Conservation (phyloP, 1,140 invertebrate genomes). For the Helicoverpa armigera region DNA sequence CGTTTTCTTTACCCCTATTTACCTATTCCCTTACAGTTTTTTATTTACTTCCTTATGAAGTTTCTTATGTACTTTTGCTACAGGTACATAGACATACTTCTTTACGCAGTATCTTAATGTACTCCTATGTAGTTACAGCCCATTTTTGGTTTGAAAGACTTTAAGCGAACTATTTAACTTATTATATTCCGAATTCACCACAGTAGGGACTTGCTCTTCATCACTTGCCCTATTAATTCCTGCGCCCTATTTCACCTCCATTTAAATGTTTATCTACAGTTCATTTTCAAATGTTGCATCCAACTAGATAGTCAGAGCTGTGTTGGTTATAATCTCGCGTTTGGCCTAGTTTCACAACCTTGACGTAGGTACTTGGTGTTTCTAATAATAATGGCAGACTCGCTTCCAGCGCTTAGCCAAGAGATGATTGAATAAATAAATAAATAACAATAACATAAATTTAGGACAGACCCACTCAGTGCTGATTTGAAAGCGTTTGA, state of each 20-base stretch:
- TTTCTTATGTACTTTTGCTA: too few species aligned
- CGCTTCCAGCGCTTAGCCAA: conserved; percentile 72
- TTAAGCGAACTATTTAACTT: neutral
- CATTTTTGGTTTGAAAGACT: too few species aligned
- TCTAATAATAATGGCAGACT: conserved; percentile 77
- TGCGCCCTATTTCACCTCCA: conserved; percentile 9
- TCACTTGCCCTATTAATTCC: conserved; percentile 26
- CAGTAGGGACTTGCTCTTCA: conserved; percentile 9
- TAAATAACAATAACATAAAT: conserved; percentile 44
- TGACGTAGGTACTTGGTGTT: conserved; percentile 78
- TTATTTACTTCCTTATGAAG: too few species aligned
- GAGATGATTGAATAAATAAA: conserved; percentile 64
- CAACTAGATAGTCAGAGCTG: conserved; percentile 35
- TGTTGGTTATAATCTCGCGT: conserved; percentile 69
- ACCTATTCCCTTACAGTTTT: too few species aligned
- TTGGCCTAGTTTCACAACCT: conserved; percentile 82
- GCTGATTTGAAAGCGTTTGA: neutral
- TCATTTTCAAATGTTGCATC: conserved; percentile 34
- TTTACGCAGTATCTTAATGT: too few species aligned
- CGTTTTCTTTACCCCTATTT: too few species aligned
- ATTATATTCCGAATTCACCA: conserved; percentile 8
- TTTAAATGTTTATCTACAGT: conserved; percentile 29
- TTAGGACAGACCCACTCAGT: conserved; percentile 25
- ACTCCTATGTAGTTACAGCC: too few species aligned
- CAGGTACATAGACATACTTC: too few species aligned